Conservation (phyloP, 2,113 vertebrate genomes). For the Setophaga petechia region DNA sequence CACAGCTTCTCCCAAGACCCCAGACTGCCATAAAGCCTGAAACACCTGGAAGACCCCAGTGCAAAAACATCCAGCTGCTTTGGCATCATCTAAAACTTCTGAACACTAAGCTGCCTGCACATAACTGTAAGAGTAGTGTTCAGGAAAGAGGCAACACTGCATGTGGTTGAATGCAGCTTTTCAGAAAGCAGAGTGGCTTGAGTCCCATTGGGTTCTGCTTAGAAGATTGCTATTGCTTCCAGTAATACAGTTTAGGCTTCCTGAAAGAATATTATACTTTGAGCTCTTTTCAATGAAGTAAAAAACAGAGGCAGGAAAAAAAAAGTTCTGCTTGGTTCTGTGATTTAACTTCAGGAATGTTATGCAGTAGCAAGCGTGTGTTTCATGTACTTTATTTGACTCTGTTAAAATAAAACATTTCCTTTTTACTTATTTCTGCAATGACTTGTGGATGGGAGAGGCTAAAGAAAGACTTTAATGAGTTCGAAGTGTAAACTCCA, state of each 20-base stretch:
- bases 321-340: not conserved
- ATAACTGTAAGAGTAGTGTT: not conserved
- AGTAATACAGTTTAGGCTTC: constrained; percentile 69
- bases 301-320: not conserved
- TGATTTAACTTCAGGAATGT: constrained; percentile 40
- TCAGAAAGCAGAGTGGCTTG: constrained; percentile 37
- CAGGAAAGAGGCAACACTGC: not conserved
- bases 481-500: not conserved
- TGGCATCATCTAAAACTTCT: not conserved
- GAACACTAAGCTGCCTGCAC: not conserved
- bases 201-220: constrained; percentile 39
- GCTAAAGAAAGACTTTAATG: not conserved
- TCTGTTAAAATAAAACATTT: constrained; percentile 50
- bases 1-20: not conserved
- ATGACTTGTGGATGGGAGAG: not conserved
- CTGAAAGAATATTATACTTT: constrained; percentile 63
- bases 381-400: constrained; percentile 15
- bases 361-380: not conserved
- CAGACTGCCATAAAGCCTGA: not conserved
- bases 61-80: not conserved
- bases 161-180: constrained; percentile 49
- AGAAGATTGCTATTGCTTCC: constrained; percentile 69
- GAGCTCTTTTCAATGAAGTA: constrained; percentile 18
- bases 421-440: not conserved
- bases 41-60: not conserved